phyloP scores from a whole-genome alignment of 23 tunicate species.

The Halocynthia aurantium region DNA sequence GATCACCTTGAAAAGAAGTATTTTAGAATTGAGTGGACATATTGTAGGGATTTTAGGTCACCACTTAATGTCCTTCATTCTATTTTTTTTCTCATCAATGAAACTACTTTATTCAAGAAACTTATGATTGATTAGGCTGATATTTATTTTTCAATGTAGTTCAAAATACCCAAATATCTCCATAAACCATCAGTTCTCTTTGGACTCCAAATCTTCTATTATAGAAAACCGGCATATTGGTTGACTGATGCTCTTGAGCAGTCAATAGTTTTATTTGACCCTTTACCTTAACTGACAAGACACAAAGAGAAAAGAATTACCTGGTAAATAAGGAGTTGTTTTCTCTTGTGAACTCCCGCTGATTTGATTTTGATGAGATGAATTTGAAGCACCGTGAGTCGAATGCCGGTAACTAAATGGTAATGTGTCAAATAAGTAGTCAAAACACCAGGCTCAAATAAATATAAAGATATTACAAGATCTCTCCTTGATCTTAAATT shows the following conservation, averaged over 20 bases:
- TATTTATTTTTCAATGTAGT: no score
- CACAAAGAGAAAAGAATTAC: slow-evolving; percentile 3
- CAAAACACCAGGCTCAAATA: no score
- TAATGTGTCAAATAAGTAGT: no score
- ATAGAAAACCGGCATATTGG: no score
- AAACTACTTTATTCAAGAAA: no score
- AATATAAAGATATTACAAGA: no score
- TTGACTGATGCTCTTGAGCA: no score
- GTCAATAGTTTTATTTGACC: no score
- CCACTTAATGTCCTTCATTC: not conserved
- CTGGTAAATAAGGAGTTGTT: slow-evolving; percentile 37
- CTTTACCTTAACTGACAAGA: no score
- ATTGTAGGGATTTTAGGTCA: not conserved
- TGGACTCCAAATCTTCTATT: not conserved
- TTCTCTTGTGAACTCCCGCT: slow-evolving; percentile 29
- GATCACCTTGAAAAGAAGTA: slow-evolving; percentile 35
- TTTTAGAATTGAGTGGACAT: not conserved
- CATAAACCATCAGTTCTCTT: not conserved
- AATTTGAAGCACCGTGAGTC: not conserved
- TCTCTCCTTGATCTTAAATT: no score
- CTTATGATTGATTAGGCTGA: no score
- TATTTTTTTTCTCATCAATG: not conserved
- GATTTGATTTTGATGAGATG: not conserved
- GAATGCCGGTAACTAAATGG: slow-evolving; percentile 6
- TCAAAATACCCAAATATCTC: no score